These are phyloP conservation scores for Cerceris rybyensis DNA, from an alignment of 2,888 invertebrate genomes.

Conservation along the genomic window DNA sequence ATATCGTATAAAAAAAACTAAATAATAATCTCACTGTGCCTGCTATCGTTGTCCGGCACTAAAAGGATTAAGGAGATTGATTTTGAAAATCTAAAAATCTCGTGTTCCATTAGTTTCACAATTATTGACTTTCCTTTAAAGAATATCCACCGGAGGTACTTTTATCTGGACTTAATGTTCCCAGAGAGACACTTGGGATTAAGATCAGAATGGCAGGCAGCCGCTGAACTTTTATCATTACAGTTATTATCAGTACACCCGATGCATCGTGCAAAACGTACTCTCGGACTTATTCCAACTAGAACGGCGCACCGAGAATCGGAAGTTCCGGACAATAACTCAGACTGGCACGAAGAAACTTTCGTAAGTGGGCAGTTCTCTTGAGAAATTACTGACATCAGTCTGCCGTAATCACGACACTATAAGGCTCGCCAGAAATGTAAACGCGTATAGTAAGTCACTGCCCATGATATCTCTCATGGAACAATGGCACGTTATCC, in stretches of 20 bases:
- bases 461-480: conserved; percentile 41
- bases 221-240: conserved; percentile 5
- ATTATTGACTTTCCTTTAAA: not conserved
- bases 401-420: conserved; percentile 72
- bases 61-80: too few relatives aligned
- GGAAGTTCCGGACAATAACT: conserved; percentile 61
- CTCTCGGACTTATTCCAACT: not conserved
- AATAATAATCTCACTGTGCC: too few relatives aligned
- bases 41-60: too few relatives aligned
- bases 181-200: not conserved
- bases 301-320: conserved; percentile 40
- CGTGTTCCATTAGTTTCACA: not conserved
- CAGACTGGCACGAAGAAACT: conserved; percentile 62
- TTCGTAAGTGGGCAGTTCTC: conserved; percentile 68
- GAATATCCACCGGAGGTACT: not conserved
- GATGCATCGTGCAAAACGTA: conserved; percentile 16
- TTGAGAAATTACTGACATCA: conserved; percentile 72
- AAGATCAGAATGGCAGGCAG: not conserved
- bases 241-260: not conserved
- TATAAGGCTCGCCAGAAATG: conserved; percentile 56
- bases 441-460: conserved; percentile 63
- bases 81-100: not conserved
- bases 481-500: conserved; percentile 50
- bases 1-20: too few relatives aligned
- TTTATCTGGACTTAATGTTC: not conserved